These are phyloP conservation scores for Aphelocoma californica DNA, from an alignment of 2,797 vertebrate species.

Conservation along the genomic window DNA sequence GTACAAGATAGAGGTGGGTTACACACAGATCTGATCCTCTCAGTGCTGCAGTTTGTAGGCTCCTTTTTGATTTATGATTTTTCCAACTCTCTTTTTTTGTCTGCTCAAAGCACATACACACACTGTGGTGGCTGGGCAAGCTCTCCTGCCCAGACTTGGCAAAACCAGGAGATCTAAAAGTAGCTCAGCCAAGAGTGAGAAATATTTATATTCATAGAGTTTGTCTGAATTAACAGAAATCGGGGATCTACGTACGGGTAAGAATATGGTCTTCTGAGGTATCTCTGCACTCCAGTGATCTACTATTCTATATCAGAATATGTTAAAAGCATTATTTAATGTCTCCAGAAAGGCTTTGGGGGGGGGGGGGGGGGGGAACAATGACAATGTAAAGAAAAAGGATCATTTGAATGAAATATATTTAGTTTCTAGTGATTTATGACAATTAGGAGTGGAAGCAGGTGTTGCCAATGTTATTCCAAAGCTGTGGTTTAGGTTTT, in stretches of 20 bases:
- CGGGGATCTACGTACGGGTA: neutral
- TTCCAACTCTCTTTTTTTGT: neutral
- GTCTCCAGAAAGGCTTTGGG: neutral
- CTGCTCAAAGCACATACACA: neutral
- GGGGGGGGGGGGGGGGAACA: fast-evolving
- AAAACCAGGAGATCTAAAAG: neutral
- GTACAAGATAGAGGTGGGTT: neutral
- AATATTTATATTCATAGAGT: neutral
- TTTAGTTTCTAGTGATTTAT: neutral
- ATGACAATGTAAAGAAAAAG: neutral
- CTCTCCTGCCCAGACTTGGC: neutral
- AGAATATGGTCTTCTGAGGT: neutral
- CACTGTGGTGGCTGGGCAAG: neutral
- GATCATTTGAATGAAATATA: neutral
- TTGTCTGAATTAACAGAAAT: neutral
- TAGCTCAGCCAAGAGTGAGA: neutral
- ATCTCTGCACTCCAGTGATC: neutral
- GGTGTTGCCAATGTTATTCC: neutral
- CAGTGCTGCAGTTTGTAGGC: neutral
- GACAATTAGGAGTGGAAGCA: neutral
- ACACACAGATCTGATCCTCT: neutral
- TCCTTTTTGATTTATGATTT: neutral
- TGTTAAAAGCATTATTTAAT: neutral
- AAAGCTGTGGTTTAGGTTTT: neutral
- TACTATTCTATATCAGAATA: neutral